A percentile compares a stretch with the other conserved stretches of the same genome.
Conservation (phyloP, 2,113 vertebrate genomes). For the Rhinopomastus cyanomelas region DNA sequence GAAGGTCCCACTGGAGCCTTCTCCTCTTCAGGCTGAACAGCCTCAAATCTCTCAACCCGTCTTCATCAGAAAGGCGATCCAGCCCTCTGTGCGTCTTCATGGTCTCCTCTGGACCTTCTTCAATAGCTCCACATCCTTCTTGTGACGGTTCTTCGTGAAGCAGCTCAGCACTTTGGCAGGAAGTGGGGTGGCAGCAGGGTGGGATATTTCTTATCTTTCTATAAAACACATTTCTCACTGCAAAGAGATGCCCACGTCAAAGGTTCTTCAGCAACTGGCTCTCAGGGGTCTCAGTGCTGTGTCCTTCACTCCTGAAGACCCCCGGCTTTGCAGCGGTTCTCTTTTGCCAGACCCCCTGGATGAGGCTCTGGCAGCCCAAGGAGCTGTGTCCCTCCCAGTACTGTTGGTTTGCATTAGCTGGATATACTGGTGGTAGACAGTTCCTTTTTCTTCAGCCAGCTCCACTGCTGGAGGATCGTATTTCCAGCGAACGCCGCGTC, state of each 20-base stretch:
- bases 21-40: too few relatives aligned
- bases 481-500: not conserved
- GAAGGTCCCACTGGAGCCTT: too few relatives aligned
- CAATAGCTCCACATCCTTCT: too few relatives aligned
- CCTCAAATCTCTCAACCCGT: too few relatives aligned
- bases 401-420: not conserved
- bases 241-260: not conserved
- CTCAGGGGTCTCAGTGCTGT: not conserved
- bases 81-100: too few relatives aligned
- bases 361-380: not conserved
- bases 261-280: not conserved
- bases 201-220: not conserved
- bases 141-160: not conserved
- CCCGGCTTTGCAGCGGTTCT: not conserved
- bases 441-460: not conserved
- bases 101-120: too few relatives aligned
- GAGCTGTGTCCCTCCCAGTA: not conserved
- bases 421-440: not conserved
- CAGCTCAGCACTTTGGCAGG: not conserved
- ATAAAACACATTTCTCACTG: fast-evolving
- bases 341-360: not conserved
- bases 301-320: not conserved
- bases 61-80: too few relatives aligned
- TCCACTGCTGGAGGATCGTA: not conserved
- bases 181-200: not conserved